Percentiles rank a stretch among this genome's conserved stretches.
Evolutionary conservation across 2,888 invertebrate species (phyloP).

Genomic region (Sminthurides aquaticus): DNA sequence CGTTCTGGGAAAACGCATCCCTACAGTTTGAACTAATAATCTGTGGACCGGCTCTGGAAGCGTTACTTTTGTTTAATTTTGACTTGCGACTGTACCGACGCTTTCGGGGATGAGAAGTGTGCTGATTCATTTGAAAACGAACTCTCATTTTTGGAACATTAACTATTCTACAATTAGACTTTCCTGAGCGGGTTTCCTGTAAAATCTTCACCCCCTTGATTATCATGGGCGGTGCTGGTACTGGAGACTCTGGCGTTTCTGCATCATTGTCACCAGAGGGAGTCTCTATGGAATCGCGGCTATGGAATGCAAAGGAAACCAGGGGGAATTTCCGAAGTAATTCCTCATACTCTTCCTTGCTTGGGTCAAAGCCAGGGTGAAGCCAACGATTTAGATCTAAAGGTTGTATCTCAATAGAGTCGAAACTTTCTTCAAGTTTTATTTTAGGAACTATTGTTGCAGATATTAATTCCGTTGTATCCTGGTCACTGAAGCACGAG

Average conservation of each 20-base stretch:
- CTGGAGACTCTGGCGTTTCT: background rate
- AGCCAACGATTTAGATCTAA: constrained; percentile 14
- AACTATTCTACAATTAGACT: background rate
- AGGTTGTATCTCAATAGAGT: constrained; percentile 23
- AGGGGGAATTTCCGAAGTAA: constrained; percentile 22
- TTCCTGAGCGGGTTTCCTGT: background rate
- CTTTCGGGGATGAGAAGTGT: background rate
- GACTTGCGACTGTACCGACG: background rate
- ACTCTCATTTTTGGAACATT: background rate
- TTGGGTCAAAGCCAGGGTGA: constrained; percentile 14
- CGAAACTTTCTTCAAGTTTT: constrained; percentile 18
- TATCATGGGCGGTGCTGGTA: background rate
- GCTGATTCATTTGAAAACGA: background rate
- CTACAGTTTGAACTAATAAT: background rate
- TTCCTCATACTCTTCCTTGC: constrained; percentile 11
- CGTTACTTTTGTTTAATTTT: background rate
- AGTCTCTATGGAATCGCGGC: background rate
- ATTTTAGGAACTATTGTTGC: constrained; percentile 36
- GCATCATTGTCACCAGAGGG: background rate
- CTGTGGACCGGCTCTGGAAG: background rate
- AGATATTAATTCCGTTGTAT: constrained; percentile 32
- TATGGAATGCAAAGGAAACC: constrained; percentile 10
- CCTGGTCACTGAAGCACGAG: constrained; percentile 36
- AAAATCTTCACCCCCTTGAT: constrained; percentile 16
- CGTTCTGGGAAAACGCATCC: background rate